These are phyloP conservation scores for Petrosia ficiformis DNA, from an alignment of 37 sponge, comb jelly and placozoan species.

Conservation along the genomic window DNA sequence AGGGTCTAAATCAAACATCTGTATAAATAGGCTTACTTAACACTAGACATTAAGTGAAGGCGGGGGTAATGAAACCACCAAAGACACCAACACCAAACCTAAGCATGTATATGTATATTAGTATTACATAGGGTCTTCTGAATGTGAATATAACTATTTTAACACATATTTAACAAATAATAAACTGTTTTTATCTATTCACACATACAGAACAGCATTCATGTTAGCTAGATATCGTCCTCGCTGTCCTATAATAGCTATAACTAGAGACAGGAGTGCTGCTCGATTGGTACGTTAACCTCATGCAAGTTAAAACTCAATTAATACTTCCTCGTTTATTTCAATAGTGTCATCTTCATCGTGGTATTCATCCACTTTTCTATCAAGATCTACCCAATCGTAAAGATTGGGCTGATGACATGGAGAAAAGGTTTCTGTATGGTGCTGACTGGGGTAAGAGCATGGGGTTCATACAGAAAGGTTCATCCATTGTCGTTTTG, in stretches of 20 bases:
- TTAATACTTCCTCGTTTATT: no score
- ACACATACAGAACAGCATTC: slow-evolving; percentile 68
- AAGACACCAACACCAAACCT: no score
- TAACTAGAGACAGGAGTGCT: slow-evolving; percentile 57
- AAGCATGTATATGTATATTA: no score
- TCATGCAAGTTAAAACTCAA: no score
- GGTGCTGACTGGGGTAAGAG: slow-evolving; percentile 48
- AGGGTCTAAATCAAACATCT: no score
- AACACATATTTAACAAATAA: no score
- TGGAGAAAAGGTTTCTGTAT: slow-evolving; percentile 63
- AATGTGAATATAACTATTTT: no score
- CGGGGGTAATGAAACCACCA: no score
- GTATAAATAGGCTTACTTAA: no score
- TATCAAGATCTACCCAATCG: slow-evolving; percentile 32
- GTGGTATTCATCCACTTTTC: slow-evolving; percentile 72
- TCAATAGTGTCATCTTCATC: slow-evolving; percentile 68
- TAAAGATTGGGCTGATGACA: slow-evolving; percentile 74
- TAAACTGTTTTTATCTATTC: no score
- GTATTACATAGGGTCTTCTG: no score
- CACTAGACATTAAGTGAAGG: no score
- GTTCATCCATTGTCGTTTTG: slow-evolving; percentile 63
- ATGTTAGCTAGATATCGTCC: slow-evolving; percentile 63
- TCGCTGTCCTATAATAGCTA: slow-evolving; percentile 80
- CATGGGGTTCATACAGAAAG: slow-evolving; percentile 55
- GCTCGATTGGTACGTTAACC: slow-evolving; percentile 53